Conservation (phyloP, 2,888 invertebrate genomes). For the Hemithea aestivaria region DNA sequence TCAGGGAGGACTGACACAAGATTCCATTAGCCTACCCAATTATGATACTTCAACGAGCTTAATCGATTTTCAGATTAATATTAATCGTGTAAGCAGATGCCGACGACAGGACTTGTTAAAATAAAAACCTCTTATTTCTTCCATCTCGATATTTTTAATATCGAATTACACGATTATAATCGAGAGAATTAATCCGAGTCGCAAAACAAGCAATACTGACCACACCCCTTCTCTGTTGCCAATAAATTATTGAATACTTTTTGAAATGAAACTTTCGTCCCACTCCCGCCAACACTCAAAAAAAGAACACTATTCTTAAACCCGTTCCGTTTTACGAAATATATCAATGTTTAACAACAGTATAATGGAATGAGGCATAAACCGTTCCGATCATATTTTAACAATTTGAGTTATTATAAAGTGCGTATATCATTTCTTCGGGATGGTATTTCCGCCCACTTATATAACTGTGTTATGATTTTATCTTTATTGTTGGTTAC, state of each 20-base stretch:
- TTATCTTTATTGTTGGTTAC: constrained; percentile 8
- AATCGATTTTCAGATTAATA: constrained; percentile 4
- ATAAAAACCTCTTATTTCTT: constrained; percentile 14
- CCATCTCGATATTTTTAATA: constrained; percentile 29
- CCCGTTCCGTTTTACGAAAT: constrained; percentile 26
- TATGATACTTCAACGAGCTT: not conserved
- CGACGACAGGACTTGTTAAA: constrained; percentile 21
- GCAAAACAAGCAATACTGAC: constrained; percentile 40
- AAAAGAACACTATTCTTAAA: constrained; percentile 22
- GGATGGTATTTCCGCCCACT: constrained; percentile 48
- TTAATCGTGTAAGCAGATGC: constrained; percentile 9
- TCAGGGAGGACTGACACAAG: too few relatives aligned
- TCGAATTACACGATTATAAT: constrained; percentile 29
- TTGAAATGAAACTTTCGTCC: constrained; percentile 22
- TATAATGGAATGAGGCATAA: constrained; percentile 46
- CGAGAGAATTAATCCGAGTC: constrained; percentile 36
- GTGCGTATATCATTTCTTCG: constrained; percentile 67
- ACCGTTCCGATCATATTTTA: constrained; percentile 43
- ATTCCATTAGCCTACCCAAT: too few relatives aligned
- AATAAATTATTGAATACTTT: constrained; percentile 40
- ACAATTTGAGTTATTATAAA: constrained; percentile 57
- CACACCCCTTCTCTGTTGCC: constrained; percentile 39
- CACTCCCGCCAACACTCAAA: constrained; percentile 29
- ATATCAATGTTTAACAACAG: constrained; percentile 50
- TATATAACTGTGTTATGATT: constrained; percentile 19